Percentiles rank a stretch among this genome's conserved stretches.
phyloP scores from a whole-genome alignment of 1,140 invertebrate species.

The Trichonephila inaurata region DNA sequence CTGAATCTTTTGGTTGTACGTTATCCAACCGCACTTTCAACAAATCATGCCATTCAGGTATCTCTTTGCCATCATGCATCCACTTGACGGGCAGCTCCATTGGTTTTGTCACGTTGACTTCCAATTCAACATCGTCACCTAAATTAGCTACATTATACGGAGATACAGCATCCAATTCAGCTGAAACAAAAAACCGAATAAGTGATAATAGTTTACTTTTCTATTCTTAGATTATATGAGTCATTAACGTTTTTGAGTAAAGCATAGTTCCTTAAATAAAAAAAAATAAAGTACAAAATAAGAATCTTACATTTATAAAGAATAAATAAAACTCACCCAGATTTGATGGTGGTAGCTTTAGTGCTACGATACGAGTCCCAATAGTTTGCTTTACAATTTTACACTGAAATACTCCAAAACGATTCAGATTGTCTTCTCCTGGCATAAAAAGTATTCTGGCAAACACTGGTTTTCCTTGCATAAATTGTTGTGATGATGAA shows the following conservation, averaged over 20 bases:
- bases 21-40: conserved; percentile 13
- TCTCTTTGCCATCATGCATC: conserved; percentile 46
- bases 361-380: conserved; percentile 21
- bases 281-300: no score
- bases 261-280: no score
- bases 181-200: background rate
- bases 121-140: conserved; percentile 55
- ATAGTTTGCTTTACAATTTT: conserved; percentile 25
- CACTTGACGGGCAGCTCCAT: conserved; percentile 34
- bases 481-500: conserved; percentile 58
- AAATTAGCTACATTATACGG: conserved; percentile 47
- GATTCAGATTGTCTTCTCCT: conserved; percentile 23
- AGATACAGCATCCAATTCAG: conserved; percentile 50
- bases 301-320: background rate
- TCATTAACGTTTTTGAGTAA: no score
- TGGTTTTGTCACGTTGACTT: conserved; percentile 21
- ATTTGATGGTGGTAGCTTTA: conserved; percentile 66
- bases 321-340: background rate
- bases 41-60: conserved; percentile 53
- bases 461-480: conserved; percentile 64
- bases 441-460: conserved; percentile 73
- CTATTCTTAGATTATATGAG: no score
- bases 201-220: no score
- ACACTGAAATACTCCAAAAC: conserved; percentile 65
- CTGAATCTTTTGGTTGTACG: conserved; percentile 34